Evolutionary conservation across 1,140 invertebrate species (phyloP).

Genomic region (Eumaeus atala): DNA sequence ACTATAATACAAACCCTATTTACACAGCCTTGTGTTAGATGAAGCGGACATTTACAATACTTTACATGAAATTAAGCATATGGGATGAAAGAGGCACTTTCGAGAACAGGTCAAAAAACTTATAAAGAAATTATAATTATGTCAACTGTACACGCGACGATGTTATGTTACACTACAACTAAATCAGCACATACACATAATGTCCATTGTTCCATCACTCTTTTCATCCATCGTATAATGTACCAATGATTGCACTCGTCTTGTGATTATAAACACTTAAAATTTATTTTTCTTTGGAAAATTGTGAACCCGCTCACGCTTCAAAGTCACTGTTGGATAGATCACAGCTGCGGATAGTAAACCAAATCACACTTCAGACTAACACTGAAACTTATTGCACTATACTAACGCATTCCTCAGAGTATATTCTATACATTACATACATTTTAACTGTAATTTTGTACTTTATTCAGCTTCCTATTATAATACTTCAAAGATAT

Average conservation of each 20-base stretch:
- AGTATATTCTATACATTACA: slow-evolving; percentile 35
- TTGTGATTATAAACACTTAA: slow-evolving; percentile 48
- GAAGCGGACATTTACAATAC: slow-evolving; percentile 65
- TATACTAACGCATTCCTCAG: slow-evolving; percentile 48
- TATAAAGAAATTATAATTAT: slow-evolving; percentile 47
- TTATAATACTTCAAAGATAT: slow-evolving; percentile 22
- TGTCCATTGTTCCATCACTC: slow-evolving; percentile 25
- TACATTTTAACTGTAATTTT: slow-evolving; percentile 65
- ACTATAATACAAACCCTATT: slow-evolving; percentile 35
- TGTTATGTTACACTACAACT: slow-evolving; percentile 28
- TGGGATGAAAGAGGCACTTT: slow-evolving; percentile 66
- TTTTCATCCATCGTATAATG: slow-evolving; percentile 23
- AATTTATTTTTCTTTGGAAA: slow-evolving; percentile 58
- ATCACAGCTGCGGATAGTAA: slow-evolving; percentile 32
- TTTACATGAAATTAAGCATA: slow-evolving; percentile 59
- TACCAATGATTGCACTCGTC: slow-evolving; percentile 49
- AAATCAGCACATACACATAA: slow-evolving; percentile 61
- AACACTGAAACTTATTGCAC: slow-evolving; percentile 52
- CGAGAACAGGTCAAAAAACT: slow-evolving; percentile 53
- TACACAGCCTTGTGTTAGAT: slow-evolving; percentile 62
- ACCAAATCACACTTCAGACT: slow-evolving; percentile 8
- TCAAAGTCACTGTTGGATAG: slow-evolving; percentile 29
- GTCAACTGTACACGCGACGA: slow-evolving; percentile 40
- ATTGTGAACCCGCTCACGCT: slow-evolving; percentile 25
- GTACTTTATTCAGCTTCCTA: slow-evolving; percentile 61